phyloP scores from a whole-genome alignment of 2,797 vertebrate genomes.

The Linurgus olivaceus region DNA sequence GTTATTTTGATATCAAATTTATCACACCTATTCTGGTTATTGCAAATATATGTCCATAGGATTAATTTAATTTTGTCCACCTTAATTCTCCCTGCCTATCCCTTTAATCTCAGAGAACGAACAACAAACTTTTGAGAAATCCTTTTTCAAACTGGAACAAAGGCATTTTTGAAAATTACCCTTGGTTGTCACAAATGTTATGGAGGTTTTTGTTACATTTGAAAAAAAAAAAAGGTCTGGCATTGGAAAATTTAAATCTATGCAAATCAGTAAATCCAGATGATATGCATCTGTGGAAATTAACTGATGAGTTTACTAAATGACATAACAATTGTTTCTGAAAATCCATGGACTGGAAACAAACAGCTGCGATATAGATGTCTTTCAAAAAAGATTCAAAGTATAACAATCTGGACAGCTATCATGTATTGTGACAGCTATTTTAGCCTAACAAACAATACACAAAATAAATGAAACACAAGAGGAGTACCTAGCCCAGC shows the following conservation, averaged over 20 bases:
- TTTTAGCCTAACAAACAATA: background rate
- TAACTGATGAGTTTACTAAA: slow-evolving; percentile 51
- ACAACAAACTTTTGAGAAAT: background rate
- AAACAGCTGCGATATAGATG: slow-evolving; percentile 21
- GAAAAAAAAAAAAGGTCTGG: background rate
- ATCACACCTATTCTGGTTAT: background rate
- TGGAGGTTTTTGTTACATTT: background rate
- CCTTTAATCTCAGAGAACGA: background rate
- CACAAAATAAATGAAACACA: background rate
- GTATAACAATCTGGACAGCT: slow-evolving; percentile 18
- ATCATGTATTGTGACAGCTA: background rate
- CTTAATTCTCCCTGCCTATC: background rate
- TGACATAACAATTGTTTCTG: slow-evolving; percentile 46
- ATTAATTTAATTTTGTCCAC: background rate
- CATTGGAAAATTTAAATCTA: background rate
- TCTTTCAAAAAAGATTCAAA: slow-evolving; percentile 16
- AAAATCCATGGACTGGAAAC: slow-evolving; percentile 37
- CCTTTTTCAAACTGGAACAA: background rate
- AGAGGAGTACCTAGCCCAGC: background rate
- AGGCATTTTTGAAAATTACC: background rate
- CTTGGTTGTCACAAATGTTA: background rate
- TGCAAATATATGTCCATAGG: background rate
- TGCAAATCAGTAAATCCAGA: slow-evolving; percentile 47
- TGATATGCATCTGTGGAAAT: slow-evolving; percentile 43
- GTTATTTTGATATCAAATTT: background rate